Conservation (phyloP, 2,888 invertebrate species). For the Synanthedon tipuliformis region DNA sequence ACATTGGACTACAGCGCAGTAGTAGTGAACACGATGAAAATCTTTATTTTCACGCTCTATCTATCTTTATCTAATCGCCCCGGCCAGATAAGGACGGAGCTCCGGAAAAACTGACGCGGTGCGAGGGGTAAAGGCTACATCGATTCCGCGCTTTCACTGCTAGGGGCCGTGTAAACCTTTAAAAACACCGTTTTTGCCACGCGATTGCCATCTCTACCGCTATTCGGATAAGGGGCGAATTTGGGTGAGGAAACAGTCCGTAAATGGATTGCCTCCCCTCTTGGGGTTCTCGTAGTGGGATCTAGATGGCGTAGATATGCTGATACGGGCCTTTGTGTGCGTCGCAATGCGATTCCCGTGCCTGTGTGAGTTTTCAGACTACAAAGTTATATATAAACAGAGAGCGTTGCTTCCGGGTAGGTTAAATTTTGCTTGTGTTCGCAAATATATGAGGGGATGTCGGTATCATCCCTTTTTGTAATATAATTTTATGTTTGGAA, state of each 20-base stretch:
- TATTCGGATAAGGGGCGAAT: constrained; percentile 51
- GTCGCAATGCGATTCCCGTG: constrained; percentile 25
- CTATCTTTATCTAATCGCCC: constrained; percentile 70
- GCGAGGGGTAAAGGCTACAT: constrained; percentile 69
- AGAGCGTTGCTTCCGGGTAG: constrained; percentile 57
- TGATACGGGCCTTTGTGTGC: constrained; percentile 58
- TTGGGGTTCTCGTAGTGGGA: constrained; percentile 68
- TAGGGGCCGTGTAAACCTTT: constrained; percentile 71
- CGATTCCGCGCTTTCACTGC: constrained; percentile 71
- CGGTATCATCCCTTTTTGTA: constrained; percentile 65
- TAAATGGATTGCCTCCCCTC: constrained; percentile 71
- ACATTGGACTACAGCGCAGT: constrained; percentile 43
- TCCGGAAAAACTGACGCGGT: constrained; percentile 69
- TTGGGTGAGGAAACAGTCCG: constrained; percentile 40
- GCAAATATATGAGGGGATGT: constrained; percentile 67
- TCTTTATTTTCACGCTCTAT: constrained; percentile 72
- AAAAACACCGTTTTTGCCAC: constrained; percentile 61
- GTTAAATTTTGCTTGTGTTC: constrained; percentile 66
- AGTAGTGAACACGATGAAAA: constrained; percentile 71
- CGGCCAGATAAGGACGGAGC: constrained; percentile 68
- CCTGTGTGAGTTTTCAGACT: constrained; percentile 50
- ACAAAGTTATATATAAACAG: constrained; percentile 45
- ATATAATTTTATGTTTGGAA: constrained; percentile 66
- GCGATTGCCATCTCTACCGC: constrained; percentile 65
- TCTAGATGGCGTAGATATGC: constrained; percentile 70